Percentiles rank a stretch among this genome's conserved stretches.
phyloP scores from a whole-genome alignment of 2,888 invertebrate genomes.

The Cetonia aurata region DNA sequence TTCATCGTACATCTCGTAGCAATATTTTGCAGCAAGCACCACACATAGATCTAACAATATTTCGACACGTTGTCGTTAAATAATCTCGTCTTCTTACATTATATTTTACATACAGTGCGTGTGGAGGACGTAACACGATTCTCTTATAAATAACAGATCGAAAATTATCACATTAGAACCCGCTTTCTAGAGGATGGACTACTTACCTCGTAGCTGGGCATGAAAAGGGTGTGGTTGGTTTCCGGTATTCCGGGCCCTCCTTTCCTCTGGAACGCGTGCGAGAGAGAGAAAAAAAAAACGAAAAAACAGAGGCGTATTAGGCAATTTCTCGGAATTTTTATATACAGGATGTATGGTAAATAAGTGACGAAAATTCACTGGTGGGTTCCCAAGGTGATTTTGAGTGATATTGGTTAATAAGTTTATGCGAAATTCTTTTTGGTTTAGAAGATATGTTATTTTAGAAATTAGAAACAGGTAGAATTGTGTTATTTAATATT shows the following conservation, averaged over 20 bases:
- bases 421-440: neutral
- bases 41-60: constrained; percentile 65
- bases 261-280: constrained; percentile 65
- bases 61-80: constrained; percentile 26
- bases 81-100: constrained; percentile 44
- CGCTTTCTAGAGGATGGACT: constrained; percentile 63
- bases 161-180: constrained; percentile 56
- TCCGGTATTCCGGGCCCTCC: constrained; percentile 61
- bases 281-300: constrained; percentile 15
- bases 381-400: too few relatives aligned
- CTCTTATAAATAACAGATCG: neutral
- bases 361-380: neutral
- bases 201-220: constrained; percentile 60
- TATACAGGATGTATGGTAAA: neutral
- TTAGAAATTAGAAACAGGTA: too few relatives aligned
- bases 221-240: constrained; percentile 64
- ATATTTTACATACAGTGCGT: constrained; percentile 5
- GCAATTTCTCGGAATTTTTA: neutral
- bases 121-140: neutral
- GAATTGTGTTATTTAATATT: too few relatives aligned
- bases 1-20: neutral
- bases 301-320: constrained; percentile 1
- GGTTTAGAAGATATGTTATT: too few relatives aligned
- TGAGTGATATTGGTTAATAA: neutral
- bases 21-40: constrained; percentile 62